Evolutionary conservation across 2,888 invertebrate species (phyloP), one percentile per base, ranked within the genome.

Genomic region (Pecten maximus): DNA sequence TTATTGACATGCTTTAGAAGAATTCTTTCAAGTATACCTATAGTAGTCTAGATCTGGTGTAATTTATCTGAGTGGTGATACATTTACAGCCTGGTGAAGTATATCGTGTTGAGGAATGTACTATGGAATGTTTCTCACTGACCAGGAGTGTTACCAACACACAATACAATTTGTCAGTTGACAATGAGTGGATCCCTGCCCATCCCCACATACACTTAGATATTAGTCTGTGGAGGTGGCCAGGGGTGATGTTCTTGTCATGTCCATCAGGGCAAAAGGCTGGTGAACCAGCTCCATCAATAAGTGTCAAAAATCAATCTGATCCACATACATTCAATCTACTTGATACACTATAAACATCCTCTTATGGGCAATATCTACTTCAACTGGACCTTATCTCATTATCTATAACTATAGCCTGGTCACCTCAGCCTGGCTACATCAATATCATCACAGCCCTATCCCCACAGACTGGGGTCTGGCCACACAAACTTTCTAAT

Each of bases 291-390:
- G 10, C 74, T 35, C 74, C 35, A 74, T 74, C n/a, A 74, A 35
- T 35, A 10, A 35, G 35, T 74, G 74, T 74, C 74, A 74, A 16
- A 60, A 74, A 74, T 74, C 74, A 74, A 74, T 74, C 74, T 12
- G 74, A 28, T 74, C 10, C 0, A 8, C 28, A 74, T 35, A 74
- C 74, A 74, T 74, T 35, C 28, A 74, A 74, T 35, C 74, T 23
- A 60, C 60, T 60, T 60, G 60, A 60, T 60, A 60, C 60, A 60
- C 60, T 60, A n/a, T 60, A 60, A 60, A 60, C 23, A 23, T 60
- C n/a, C 60, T 60, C 60, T 23, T 60, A 60, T 60, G 60, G 60
- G n/a, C 23, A 60, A 60, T 60, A 60, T 60, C 60, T 60, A 60
- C 60, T 60, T 60, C 60, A 60, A 23, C 60, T 60, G n/a, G 60